Base-by-base conservation (phyloP, 2,888 invertebrate genomes). In the Drosophila longiperda region DNA sequence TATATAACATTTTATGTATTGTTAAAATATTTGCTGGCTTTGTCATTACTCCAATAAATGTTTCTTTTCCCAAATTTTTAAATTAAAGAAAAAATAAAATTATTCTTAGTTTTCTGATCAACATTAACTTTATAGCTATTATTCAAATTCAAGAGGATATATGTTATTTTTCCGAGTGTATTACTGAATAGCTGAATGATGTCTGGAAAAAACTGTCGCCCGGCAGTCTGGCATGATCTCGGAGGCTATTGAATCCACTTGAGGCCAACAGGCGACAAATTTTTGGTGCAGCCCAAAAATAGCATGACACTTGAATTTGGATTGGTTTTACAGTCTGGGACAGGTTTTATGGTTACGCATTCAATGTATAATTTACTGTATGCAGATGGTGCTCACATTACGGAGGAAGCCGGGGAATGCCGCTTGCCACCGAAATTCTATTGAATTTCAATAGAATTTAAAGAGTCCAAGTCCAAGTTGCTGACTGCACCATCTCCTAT, bases 281-380 rank as follows among this genome's bases (percentile, higher is more conserved):
- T 88, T 77, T 29, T 61, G 62, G 65, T 64, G 78, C 64, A 66
- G 73, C 75, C 81, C 79, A 73, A 78, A 81, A 86, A 87, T 87
- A 85, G 75, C 83, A 81, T 88, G 87, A 85, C 87, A 86, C 86
- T 86, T 86, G 88, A 86, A 80, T 74, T 88, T 65, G 68, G 70
- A 73, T 77, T 60, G 83, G 66, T 49, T 64, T 71, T 58, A 62
- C 53, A 60, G 78, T 68, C 53, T 49, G 65, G 52, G 80, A 81
- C 85, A 85, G 86, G 86, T 86, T 85, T 85, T 62, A 87, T 85
- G 85, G 85, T 84, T 83, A 83, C 75, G 74, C 82, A 75, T 59
- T 80, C 65, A 67, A 69, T 75, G 73, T 73, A 71, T 85, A 85
- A 87, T 87, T 85, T 87, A 87, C 79, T 83, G 80, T 73, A 75